Base-by-base conservation (phyloP, 1,140 invertebrate genomes). In the Philaenus spumarius region DNA sequence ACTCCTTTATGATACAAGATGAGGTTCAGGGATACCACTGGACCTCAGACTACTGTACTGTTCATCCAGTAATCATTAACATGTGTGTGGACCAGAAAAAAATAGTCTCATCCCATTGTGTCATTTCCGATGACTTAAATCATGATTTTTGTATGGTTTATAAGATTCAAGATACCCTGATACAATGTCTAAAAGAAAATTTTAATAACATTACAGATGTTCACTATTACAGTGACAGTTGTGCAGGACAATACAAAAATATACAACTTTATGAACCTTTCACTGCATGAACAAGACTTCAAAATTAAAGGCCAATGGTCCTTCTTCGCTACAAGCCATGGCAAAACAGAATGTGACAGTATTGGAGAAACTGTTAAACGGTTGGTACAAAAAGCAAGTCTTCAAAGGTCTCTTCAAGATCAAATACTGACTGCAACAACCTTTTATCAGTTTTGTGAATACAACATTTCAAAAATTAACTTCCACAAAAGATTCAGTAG, bases 221-320 rank as follows among this genome's bases (percentile, higher is more conserved):
- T n/a, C 55, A 66, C 55, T 72, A 69, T 59, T 70, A 70, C 52
- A 63, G 60, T 43, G 69, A 72, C 65, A 71, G 68, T 19, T 58
- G 54, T 59, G 63, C 55, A 45, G 55, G 37, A 30, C 70, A 73
- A 55, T 72, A 69, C 57, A 73, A 73, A 60, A 73, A 70, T 72
- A 7, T 62, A 64, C 23, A 30, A 62, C 35, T 66, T 68, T 51
- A 22, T 66, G 57, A 40, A n/a, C n/a, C n/a, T n/a, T n/a, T n/a
- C n/a, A n/a, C n/a, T n/a, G n/a, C n/a, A n/a, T n/a, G n/a, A n/a
- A n/a, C n/a, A 64, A 30, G 63, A 70, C 60, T 71, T 70, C 34
- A 55, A 43, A 15, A 53, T 73, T 12, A 39, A 60, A 22, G 68
- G 62, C 9, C 65, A 69, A 52, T 72, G 69, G 69, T 57, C 66